Percentiles rank a stretch among this genome's conserved stretches.
These are phyloP conservation scores for Helostoma temminkii DNA, from an alignment of 2,797 vertebrate species.

Conservation along the genomic window DNA sequence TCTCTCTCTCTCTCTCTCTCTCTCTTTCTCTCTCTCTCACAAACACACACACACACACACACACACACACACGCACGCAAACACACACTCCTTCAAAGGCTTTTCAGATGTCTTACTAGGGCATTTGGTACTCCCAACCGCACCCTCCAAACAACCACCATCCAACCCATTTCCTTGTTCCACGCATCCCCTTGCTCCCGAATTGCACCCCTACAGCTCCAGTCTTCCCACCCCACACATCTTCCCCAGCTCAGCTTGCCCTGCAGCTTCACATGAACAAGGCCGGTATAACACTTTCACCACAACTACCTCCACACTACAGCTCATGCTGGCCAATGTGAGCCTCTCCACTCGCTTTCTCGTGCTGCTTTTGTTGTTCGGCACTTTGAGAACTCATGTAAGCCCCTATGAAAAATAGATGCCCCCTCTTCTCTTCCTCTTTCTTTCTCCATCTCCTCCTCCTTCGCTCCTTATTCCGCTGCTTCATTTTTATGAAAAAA, in stretches of 20 bases:
- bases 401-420: constrained; percentile 69
- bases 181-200: background rate
- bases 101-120: constrained; percentile 51
- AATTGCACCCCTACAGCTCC: background rate
- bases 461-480: background rate
- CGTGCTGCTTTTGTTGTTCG: constrained; percentile 52
- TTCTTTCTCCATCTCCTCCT: background rate
- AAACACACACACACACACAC: constrained; percentile 7
- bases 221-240: background rate
- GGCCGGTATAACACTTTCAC: constrained; percentile 55
- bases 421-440: background rate
- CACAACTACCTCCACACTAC: constrained; percentile 42
- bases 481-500: constrained; percentile 56
- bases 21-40: no score
- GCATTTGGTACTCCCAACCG: constrained; percentile 26
- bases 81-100: constrained; percentile 45
- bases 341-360: constrained; percentile 35
- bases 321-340: background rate
- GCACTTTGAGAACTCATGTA: constrained; percentile 60
- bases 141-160: constrained; percentile 29
- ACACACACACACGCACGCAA: background rate
- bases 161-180: constrained; percentile 44
- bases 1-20: background rate
- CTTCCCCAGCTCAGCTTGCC: constrained; percentile 37
- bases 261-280: constrained; percentile 45